These are phyloP conservation scores for Diachrysia chrysitis DNA, from an alignment of 2,888 invertebrate species.

Conservation along the genomic window DNA sequence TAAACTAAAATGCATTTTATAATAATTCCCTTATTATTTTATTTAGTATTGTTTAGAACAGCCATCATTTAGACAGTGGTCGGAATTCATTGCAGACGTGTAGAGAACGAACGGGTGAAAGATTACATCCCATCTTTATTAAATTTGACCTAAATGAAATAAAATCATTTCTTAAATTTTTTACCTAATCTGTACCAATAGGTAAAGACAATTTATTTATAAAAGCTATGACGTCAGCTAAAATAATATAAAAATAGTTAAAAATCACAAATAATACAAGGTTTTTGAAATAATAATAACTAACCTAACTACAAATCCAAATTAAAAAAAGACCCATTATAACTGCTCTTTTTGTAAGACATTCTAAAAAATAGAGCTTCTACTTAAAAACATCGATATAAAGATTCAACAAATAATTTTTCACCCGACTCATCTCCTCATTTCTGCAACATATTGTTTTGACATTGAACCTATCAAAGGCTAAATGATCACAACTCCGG, in stretches of 20 bases:
- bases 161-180: too few species aligned
- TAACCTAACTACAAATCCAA: too few species aligned
- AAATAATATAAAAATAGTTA: too few species aligned
- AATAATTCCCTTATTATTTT: not conserved
- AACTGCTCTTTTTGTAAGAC: too few species aligned
- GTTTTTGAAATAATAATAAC: too few species aligned
- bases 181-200: too few species aligned
- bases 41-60: slow-evolving; percentile 9
- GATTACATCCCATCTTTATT: not conserved
- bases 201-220: too few species aligned
- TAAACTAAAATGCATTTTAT: not conserved
- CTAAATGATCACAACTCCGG: slow-evolving; percentile 52
- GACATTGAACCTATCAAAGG: slow-evolving; percentile 61
- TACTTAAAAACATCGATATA: not conserved
- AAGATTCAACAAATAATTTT: slow-evolving; percentile 12
- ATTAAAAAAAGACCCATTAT: too few species aligned
- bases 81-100: slow-evolving; percentile 22
- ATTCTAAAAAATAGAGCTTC: too few species aligned
- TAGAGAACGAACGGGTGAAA: slow-evolving; percentile 17
- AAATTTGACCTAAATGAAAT: not conserved
- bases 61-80: slow-evolving; percentile 30
- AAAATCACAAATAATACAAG: too few species aligned
- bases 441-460: slow-evolving; percentile 48
- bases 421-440: slow-evolving; percentile 30
- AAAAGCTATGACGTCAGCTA: too few species aligned